Evolutionary conservation across 2,888 invertebrate genomes (phyloP).

Genomic region (Altica lythri): DNA sequence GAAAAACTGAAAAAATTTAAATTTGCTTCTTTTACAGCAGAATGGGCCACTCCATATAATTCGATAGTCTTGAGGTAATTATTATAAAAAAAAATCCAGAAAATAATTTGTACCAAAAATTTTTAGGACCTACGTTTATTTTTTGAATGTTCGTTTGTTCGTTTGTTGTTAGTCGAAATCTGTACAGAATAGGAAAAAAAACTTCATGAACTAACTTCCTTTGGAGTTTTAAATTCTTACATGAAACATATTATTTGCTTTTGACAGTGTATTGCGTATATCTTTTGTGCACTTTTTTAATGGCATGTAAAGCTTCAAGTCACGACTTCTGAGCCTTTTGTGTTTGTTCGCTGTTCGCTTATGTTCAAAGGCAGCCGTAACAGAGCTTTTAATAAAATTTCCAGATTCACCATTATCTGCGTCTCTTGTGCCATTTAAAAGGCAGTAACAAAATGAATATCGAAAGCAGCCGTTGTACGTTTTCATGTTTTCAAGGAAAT

Average conservation of each 20-base stretch:
- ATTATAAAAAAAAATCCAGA: too few relatives aligned
- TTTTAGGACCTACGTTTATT: too few relatives aligned
- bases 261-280: slow-evolving; percentile 45
- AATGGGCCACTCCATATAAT: too few relatives aligned
- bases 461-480: slow-evolving; percentile 19
- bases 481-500: slow-evolving; percentile 24
- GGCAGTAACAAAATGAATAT: slow-evolving; percentile 24
- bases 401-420: slow-evolving; percentile 28
- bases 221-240: slow-evolving; percentile 36
- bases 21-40: too few relatives aligned
- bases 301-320: slow-evolving; percentile 50
- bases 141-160: too few relatives aligned
- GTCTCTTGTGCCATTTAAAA: slow-evolving; percentile 21
- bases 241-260: slow-evolving; percentile 42
- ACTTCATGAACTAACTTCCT: background rate
- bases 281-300: slow-evolving; percentile 47
- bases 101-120: too few relatives aligned
- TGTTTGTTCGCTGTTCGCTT: slow-evolving; percentile 58
- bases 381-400: slow-evolving; percentile 42
- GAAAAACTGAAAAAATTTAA: too few relatives aligned
- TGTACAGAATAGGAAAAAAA: too few relatives aligned
- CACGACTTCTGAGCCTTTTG: slow-evolving; percentile 56
- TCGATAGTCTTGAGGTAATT: too few relatives aligned
- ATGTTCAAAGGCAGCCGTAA: slow-evolving; percentile 58
- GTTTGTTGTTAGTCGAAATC: too few relatives aligned